Conservation (phyloP, 2,797 vertebrate species). For the Phataginus tetradactyla region DNA sequence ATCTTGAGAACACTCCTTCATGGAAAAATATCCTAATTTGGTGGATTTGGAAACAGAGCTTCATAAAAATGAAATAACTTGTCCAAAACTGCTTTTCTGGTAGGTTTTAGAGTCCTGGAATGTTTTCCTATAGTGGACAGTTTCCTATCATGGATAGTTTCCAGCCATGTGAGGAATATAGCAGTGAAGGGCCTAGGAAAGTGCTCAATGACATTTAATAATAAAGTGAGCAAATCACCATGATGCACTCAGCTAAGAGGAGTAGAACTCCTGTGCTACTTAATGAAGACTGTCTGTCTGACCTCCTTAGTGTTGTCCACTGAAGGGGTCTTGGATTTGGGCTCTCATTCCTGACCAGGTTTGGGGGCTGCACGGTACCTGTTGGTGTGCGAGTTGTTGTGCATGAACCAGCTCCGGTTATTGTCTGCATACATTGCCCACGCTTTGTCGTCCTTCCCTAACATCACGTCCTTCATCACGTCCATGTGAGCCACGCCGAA, state of each 20-base stretch:
- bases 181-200: not conserved
- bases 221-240: not conserved
- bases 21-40: not conserved
- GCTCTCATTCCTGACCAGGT: not conserved
- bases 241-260: not conserved
- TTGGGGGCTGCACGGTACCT: slow-evolving; percentile 87
- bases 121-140: not conserved
- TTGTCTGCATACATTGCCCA: slow-evolving; percentile 99
- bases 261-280: not conserved
- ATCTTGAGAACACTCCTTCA: not conserved
- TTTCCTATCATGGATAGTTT: not conserved
- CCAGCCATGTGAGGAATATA: not conserved
- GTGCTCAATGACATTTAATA: too few relatives aligned
- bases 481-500: slow-evolving; percentile 95
- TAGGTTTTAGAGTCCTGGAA: not conserved
- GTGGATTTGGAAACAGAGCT: not conserved
- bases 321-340: not conserved
- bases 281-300: not conserved
- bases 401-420: slow-evolving; percentile 99
- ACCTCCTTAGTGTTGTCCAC: not conserved
- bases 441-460: slow-evolving; percentile 98
- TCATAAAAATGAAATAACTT: slow-evolving; percentile 28
- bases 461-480: slow-evolving; percentile 98
- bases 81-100: not conserved
- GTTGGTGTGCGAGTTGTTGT: slow-evolving; percentile 99